Evolutionary conservation across 2,888 invertebrate species (phyloP).

Genomic region (Oxytorus armatus): DNA sequence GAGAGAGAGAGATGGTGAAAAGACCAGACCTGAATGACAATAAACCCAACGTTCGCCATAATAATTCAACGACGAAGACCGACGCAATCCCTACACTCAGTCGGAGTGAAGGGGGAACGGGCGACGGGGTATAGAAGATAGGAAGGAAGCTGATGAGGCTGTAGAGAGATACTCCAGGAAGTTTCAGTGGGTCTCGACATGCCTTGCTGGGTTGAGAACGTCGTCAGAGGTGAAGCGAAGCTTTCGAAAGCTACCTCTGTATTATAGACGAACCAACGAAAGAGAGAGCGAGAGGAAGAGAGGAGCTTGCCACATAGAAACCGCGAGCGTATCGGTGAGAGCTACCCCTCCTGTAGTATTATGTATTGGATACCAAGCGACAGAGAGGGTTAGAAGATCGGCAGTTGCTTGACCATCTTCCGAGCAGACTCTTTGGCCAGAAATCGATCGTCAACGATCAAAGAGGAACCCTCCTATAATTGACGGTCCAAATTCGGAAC

Average conservation of each 20-base stretch:
- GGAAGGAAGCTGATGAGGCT: constrained; percentile 32
- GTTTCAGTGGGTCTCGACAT: constrained; percentile 29
- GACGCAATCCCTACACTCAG: background rate
- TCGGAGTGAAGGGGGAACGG: background rate
- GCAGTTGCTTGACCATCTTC: constrained; percentile 39
- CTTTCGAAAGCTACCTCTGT: constrained; percentile 18
- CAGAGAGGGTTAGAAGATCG: background rate
- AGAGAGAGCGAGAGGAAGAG: background rate
- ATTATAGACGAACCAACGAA: background rate
- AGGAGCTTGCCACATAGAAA: background rate
- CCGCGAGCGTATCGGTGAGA: constrained; percentile 4
- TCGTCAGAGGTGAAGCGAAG: constrained; percentile 8
- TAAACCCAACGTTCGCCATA: constrained; percentile 1
- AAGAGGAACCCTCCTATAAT: constrained; percentile 55
- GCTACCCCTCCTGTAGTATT: background rate
- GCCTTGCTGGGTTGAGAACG: background rate
- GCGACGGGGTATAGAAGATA: no score
- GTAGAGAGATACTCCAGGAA: constrained; percentile 10
- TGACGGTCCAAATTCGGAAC: constrained; percentile 26
- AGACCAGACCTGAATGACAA: constrained; percentile 33
- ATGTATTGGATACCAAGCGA: background rate
- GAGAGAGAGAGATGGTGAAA: no score
- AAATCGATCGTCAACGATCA: constrained; percentile 58
- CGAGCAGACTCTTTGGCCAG: constrained; percentile 15
- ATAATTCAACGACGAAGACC: constrained; percentile 1